Evolutionary conservation across 1,140 invertebrate species (phyloP).

Genomic region (Formica selysi): DNA sequence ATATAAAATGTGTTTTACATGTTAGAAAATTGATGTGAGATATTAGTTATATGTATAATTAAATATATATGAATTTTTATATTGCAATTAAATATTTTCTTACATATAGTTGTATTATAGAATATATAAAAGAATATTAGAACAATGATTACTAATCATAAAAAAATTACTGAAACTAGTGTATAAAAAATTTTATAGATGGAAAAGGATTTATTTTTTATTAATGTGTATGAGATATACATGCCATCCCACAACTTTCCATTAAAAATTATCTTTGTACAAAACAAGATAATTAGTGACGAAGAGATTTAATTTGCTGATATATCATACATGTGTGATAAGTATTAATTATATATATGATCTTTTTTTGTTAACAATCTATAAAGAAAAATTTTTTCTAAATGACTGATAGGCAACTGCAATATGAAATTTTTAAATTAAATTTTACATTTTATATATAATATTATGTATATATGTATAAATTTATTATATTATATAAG

Average conservation of each 20-base stretch:
- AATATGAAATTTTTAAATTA: conserved; percentile 12
- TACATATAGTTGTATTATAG: neutral
- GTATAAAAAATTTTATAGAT: neutral
- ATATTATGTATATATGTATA: neutral
- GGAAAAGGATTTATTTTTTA: neutral
- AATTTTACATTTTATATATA: neutral
- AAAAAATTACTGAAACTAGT: neutral
- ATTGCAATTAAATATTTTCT: neutral
- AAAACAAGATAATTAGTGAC: conserved; percentile 6
- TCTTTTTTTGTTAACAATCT: neutral
- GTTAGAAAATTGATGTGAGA: neutral
- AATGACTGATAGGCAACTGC: neutral
- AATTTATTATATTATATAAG: neutral
- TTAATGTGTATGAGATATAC: neutral
- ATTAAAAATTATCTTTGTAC: conserved; percentile 4
- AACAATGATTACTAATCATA: conserved; percentile 11
- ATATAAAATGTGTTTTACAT: neutral
- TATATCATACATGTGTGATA: conserved; percentile 6
- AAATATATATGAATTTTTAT: neutral
- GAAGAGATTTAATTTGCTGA: conserved; percentile 22
- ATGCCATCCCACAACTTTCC: neutral
- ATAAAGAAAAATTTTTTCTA: neutral
- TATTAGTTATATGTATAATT: neutral
- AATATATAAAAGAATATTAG: neutral
- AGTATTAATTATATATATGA: conserved; percentile 13